These are phyloP conservation scores for Drosophila sechellia DNA, from an alignment of 1,140 invertebrate genomes.

Conservation along the genomic window DNA sequence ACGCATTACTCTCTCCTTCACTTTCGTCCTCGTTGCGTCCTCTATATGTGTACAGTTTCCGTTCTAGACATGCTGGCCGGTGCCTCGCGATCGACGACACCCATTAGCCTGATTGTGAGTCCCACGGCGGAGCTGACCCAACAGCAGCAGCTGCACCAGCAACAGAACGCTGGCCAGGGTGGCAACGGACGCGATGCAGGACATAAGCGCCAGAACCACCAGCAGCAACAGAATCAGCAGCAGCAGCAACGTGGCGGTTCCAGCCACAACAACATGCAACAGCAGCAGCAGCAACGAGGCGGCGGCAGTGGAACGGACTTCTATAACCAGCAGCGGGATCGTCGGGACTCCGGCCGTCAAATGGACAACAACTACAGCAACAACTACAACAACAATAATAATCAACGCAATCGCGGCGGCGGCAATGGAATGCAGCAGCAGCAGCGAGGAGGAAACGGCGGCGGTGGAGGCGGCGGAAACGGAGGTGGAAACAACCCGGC, in stretches of 20 bases:
- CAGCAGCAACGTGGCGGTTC: constrained; percentile 65
- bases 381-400: constrained; percentile 67
- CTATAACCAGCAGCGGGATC: constrained; percentile 78
- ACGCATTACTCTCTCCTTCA: constrained; percentile 50
- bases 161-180: constrained; percentile 65
- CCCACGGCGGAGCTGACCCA: constrained; percentile 93
- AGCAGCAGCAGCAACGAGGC: constrained; percentile 45
- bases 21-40: constrained; percentile 27
- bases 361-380: constrained; percentile 83
- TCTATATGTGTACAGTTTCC: constrained; percentile 84
- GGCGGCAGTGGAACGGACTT: constrained; percentile 66
- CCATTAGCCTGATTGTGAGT: constrained; percentile 90
- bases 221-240: constrained; percentile 47
- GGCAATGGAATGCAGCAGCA: constrained; percentile 59
- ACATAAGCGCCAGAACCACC: constrained; percentile 81
- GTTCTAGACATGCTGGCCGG: constrained; percentile 92
- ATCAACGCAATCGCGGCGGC: constrained; percentile 70
- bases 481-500: constrained; percentile 47
- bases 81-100: constrained; percentile 90
- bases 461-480: constrained; percentile 41
- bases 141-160: constrained; percentile 85
- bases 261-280: constrained; percentile 62
- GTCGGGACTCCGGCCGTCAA: constrained; percentile 77
- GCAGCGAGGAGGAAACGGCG: constrained; percentile 31
- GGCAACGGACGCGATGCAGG: constrained; percentile 79